Conservation (phyloP, 2,797 vertebrate genomes). For the Manis javanica region DNA sequence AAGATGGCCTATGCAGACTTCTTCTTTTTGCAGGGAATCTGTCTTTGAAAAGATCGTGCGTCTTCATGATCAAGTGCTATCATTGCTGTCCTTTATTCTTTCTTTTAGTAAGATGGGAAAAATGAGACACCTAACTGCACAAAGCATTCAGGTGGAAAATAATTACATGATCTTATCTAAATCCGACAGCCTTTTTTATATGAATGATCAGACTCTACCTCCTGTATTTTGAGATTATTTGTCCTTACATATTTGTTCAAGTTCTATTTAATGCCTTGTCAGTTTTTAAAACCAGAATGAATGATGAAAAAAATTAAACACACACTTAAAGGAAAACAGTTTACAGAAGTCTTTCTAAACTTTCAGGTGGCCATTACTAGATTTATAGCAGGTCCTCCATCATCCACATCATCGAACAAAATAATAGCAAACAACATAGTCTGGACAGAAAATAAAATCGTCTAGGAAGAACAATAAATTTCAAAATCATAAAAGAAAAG, state of each 20-base stretch:
- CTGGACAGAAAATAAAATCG: not conserved
- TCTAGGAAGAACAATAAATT: not conserved
- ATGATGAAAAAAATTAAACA: not conserved
- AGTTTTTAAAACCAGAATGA: constrained; percentile 28
- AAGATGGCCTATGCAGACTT: not conserved
- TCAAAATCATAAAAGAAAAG: not conserved
- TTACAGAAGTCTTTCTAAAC: not conserved
- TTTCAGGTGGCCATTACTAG: not conserved
- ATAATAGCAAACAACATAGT: not conserved
- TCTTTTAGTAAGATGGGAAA: not conserved
- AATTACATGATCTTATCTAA: constrained; percentile 15
- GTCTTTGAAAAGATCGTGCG: not conserved
- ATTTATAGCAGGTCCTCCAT: not conserved
- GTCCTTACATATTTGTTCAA: not conserved
- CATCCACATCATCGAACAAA: not conserved
- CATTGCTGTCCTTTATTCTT: not conserved
- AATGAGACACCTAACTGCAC: not conserved
- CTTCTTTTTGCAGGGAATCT: not conserved
- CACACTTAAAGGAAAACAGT: not conserved
- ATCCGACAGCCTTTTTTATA: not conserved
- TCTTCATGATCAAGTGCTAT: not conserved
- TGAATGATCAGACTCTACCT: not conserved
- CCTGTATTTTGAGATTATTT: not conserved
- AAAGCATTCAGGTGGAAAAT: constrained; percentile 31
- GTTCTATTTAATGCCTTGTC: constrained; percentile 32